Percentiles rank a stretch among this genome's conserved stretches.
Conservation (phyloP, 2,888 invertebrate genomes). For the Scaptomyza polygonia region DNA sequence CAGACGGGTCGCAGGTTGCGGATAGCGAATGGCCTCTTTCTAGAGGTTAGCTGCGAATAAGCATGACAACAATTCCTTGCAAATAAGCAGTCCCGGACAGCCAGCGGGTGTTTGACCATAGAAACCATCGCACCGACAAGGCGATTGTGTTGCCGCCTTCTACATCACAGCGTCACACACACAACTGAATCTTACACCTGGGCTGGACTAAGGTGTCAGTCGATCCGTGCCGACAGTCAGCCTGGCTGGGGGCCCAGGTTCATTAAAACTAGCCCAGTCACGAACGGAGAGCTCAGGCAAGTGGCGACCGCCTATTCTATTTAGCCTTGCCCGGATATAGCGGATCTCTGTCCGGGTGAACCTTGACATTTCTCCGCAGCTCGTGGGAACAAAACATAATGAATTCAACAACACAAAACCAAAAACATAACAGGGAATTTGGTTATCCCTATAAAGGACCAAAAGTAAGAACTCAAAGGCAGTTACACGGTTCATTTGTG, state of each 20-base stretch:
- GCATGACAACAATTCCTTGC: not conserved
- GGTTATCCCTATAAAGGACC: conserved; percentile 16
- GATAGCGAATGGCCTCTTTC: conserved; percentile 27
- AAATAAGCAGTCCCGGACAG: conserved; percentile 35
- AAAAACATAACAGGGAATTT: conserved; percentile 1
- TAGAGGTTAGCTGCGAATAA: conserved; percentile 33
- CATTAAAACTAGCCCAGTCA: conserved; percentile 23
- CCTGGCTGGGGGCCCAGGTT: conserved; percentile 26
- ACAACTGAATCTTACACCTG: conserved; percentile 9
- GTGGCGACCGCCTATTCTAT: conserved; percentile 20
- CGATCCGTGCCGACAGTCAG: conserved; percentile 36
- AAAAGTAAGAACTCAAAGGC: not conserved
- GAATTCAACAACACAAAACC: conserved; percentile 18
- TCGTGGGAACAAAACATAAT: conserved; percentile 26
- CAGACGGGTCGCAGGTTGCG: conserved; percentile 36
- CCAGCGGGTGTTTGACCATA: conserved; percentile 8
- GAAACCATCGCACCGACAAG: conserved; percentile 3
- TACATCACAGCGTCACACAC: not conserved
- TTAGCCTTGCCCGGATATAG: conserved; percentile 25
- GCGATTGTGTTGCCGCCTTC: conserved; percentile 17
- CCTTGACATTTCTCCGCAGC: conserved; percentile 2
- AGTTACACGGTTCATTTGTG: not conserved
- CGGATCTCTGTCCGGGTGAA: conserved; percentile 34
- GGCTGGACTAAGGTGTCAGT: conserved; percentile 35
- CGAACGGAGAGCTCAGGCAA: conserved; percentile 29